Percentiles rank a stretch among this genome's conserved stretches.
Conservation (phyloP, 30 jellyfish, hydroid and myxozoan species). For the Aurelia coerulea region DNA sequence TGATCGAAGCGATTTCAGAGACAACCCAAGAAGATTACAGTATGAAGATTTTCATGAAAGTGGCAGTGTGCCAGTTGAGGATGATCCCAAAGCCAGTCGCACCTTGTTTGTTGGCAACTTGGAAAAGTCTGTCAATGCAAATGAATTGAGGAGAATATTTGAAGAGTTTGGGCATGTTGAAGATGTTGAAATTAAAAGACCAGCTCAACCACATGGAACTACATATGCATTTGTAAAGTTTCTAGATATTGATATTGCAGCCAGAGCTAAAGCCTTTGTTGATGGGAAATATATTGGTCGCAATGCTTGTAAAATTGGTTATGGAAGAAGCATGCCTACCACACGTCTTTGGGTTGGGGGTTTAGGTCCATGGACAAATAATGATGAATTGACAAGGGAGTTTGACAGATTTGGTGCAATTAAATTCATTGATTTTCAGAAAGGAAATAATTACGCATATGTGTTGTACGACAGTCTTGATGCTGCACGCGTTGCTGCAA, state of each 20-base stretch:
- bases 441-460: conserved; percentile 87
- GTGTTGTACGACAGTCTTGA: conserved; percentile 92
- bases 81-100: conserved; percentile 96
- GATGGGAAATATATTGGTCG: conserved; percentile 87
- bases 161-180: conserved; percentile 92
- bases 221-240: conserved; percentile 96
- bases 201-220: conserved; percentile 88
- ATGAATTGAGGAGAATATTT: conserved; percentile 83
- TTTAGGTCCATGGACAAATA: conserved; percentile 89
- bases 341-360: conserved; percentile 99
- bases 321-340: conserved; percentile 94
- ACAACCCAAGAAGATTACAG: conserved; percentile 46
- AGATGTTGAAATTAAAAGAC: conserved; percentile 98
- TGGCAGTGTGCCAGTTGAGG: conserved; percentile 70
- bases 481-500: conserved; percentile 97
- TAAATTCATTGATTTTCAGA: conserved; percentile 78
- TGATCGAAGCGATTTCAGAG: conserved; percentile 65
- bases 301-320: conserved; percentile 90
- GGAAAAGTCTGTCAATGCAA: conserved; percentile 75
- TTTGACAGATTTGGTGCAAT: conserved; percentile 98
- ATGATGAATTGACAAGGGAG: conserved; percentile 94
- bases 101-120: conserved; percentile 96
- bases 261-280: conserved; percentile 86
- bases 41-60: conserved; percentile 61
- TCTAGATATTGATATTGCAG: conserved; percentile 90